Percentiles rank a stretch among this genome's conserved stretches.
Conservation (phyloP, 1,140 invertebrate species). For the Nixonia krombeini region DNA sequence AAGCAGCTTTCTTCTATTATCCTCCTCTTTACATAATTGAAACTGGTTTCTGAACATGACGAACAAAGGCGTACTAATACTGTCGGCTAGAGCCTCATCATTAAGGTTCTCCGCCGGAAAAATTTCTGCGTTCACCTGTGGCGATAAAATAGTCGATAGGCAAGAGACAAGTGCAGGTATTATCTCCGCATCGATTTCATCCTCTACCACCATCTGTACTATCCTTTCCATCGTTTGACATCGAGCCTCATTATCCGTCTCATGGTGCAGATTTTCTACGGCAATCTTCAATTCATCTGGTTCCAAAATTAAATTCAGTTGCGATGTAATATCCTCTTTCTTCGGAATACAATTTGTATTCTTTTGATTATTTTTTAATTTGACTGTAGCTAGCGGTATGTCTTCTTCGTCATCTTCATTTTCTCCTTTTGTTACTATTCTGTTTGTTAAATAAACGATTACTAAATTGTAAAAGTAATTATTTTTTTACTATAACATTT, state of each 20-base stretch:
- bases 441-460: conserved; percentile 24
- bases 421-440: conserved; percentile 69
- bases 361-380: conserved; percentile 69
- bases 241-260: conserved; percentile 76
- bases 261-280: conserved; percentile 77
- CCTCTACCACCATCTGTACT: conserved; percentile 77
- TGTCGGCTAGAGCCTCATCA: conserved; percentile 78
- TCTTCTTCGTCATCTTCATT: conserved; percentile 92
- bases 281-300: conserved; percentile 76
- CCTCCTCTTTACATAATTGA: conserved; percentile 81
- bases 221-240: conserved; percentile 82
- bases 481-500: too few relatives aligned
- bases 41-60: conserved; percentile 84
- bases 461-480: too few relatives aligned
- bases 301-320: conserved; percentile 72
- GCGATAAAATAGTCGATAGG: conserved; percentile 71
- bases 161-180: conserved; percentile 74
- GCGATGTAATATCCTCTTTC: conserved; percentile 70
- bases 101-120: conserved; percentile 69
- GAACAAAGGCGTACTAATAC: conserved; percentile 85
- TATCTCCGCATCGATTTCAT: conserved; percentile 77
- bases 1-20: conserved; percentile 81
- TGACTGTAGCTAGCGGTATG: conserved; percentile 81
- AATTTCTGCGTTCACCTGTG: conserved; percentile 69
- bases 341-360: conserved; percentile 60